Evolutionary conservation across 2,113 vertebrate genomes (phyloP).

Genomic region (Anser brachyrhynchus): DNA sequence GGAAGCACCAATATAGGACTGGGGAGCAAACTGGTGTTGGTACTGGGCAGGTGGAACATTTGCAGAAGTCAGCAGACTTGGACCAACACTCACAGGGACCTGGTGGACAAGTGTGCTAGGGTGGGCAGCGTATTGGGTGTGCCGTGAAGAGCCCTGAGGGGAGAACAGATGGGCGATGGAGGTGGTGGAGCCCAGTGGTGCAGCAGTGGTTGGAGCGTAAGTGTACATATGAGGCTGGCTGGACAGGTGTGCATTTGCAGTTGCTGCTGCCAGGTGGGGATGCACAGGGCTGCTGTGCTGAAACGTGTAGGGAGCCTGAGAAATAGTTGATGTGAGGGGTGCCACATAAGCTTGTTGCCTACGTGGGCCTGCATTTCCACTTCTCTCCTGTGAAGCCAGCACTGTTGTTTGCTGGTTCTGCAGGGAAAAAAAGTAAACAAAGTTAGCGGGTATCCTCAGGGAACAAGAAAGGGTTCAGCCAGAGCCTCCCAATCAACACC

Average conservation of each 20-base stretch:
- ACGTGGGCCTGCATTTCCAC: conserved; percentile 80
- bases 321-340: conserved; percentile 81
- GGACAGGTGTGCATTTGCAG: conserved; percentile 78
- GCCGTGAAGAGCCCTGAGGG: conserved; percentile 83
- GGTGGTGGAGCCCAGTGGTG: conserved; percentile 90
- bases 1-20: conserved; percentile 84
- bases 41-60: conserved; percentile 86
- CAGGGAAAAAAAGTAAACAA: conserved; percentile 37
- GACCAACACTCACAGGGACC: conserved; percentile 87
- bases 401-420: conserved; percentile 88
- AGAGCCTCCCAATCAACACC: not conserved
- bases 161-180: conserved; percentile 93
- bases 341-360: conserved; percentile 89
- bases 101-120: conserved; percentile 89
- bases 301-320: conserved; percentile 90
- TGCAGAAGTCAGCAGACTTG: conserved; percentile 82
- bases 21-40: conserved; percentile 85
- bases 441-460: not conserved
- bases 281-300: conserved; percentile 87
- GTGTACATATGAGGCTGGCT: conserved; percentile 91
- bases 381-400: conserved; percentile 85
- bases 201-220: conserved; percentile 89
- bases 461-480: not conserved
- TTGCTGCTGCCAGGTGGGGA: conserved; percentile 87
- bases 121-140: conserved; percentile 81